Evolutionary conservation across 1,140 invertebrate species (phyloP).

Genomic region (Heliconius melpomene): DNA sequence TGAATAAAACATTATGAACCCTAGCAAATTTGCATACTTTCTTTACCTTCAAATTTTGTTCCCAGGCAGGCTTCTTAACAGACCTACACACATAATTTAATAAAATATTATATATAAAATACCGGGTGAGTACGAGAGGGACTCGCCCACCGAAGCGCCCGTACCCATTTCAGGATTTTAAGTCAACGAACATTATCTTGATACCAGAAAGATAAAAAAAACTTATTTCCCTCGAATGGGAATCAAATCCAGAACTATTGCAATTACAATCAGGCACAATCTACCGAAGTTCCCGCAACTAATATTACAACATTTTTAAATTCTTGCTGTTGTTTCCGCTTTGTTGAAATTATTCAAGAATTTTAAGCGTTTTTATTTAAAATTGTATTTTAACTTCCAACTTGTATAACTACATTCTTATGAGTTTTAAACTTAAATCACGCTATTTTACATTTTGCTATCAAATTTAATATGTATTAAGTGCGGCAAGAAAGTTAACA

Average conservation of each 20-base stretch:
- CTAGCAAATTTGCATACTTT: background rate
- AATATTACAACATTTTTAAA: background rate
- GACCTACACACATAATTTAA: too few relatives aligned
- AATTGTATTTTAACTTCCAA: background rate
- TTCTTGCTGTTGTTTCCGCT: background rate
- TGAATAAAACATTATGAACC: too few relatives aligned
- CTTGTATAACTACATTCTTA: constrained; percentile 9
- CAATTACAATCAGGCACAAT: background rate
- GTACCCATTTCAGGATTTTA: too few relatives aligned
- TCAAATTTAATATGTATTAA: background rate
- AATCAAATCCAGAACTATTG: too few relatives aligned
- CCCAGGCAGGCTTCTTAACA: too few relatives aligned
- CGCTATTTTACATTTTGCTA: background rate
- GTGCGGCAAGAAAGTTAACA: background rate
- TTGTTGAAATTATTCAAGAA: background rate
- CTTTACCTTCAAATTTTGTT: background rate
- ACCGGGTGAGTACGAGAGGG: too few relatives aligned
- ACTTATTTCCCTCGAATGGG: too few relatives aligned
- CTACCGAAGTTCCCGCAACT: background rate
- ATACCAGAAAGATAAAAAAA: too few relatives aligned
- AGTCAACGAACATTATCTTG: too few relatives aligned
- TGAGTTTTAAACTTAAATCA: constrained; percentile 1
- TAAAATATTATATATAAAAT: too few relatives aligned
- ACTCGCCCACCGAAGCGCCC: too few relatives aligned
- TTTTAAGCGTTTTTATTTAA: background rate